Percentiles rank a stretch among this genome's conserved stretches.
phyloP scores from a whole-genome alignment of 2,888 invertebrate species.

The Polymixis lichenea region DNA sequence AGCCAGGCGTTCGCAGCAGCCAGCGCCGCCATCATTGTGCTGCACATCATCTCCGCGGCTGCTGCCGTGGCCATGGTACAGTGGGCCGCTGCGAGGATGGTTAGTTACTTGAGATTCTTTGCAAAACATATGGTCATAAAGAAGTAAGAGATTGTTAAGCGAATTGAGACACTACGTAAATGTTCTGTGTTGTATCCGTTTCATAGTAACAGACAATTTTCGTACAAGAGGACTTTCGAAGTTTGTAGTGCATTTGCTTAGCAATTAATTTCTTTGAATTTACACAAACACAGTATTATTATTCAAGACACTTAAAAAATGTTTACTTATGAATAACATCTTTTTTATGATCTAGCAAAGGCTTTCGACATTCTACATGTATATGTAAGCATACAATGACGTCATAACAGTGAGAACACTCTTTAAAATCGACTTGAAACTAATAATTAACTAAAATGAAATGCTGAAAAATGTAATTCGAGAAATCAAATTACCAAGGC shows the following conservation, averaged over 20 bases:
- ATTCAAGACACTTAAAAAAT: neutral
- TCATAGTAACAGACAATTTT: neutral
- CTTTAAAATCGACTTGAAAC: neutral
- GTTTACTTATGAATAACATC: neutral
- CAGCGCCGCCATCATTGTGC: conserved; percentile 85
- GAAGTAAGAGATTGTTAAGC: no score
- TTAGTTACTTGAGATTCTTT: conserved; percentile 53
- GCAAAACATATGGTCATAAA: no score
- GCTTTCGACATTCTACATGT: conserved; percentile 4
- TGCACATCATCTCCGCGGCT: conserved; percentile 88
- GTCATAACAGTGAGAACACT: neutral
- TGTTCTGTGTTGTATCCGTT: neutral
- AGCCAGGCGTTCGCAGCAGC: conserved; percentile 88
- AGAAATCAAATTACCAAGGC: neutral
- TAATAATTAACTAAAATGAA: no score
- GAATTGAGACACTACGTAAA: neutral
- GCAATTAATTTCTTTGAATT: neutral
- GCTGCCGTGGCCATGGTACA: conserved; percentile 89
- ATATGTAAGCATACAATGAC: neutral
- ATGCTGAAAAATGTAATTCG: neutral
- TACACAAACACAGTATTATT: neutral
- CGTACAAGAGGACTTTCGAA: neutral
- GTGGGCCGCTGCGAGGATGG: conserved; percentile 89
- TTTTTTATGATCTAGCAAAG: neutral
- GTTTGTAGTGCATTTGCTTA: neutral